Conservation (phyloP, 2,113 vertebrate species). For the Pterocles orientalis region DNA sequence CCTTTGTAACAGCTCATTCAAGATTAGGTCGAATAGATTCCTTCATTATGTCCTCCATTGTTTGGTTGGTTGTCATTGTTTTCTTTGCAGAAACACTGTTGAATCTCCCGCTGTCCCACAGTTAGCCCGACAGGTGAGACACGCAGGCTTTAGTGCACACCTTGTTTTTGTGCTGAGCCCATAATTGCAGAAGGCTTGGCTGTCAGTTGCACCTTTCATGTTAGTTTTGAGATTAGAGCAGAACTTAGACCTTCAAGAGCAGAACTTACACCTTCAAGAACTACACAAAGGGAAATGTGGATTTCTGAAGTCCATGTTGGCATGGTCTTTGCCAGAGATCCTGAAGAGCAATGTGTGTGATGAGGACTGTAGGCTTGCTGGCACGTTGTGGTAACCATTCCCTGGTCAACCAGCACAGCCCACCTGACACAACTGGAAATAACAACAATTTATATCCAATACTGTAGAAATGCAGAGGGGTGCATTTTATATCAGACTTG, state of each 20-base stretch:
- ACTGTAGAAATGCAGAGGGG: background rate
- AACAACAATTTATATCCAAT: background rate
- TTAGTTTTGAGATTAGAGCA: background rate
- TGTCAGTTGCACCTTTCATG: accelerated
- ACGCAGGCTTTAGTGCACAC: background rate
- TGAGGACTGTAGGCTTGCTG: background rate
- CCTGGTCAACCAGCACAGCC: background rate
- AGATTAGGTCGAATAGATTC: background rate
- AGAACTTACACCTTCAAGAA: background rate
- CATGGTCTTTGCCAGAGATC: background rate
- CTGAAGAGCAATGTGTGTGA: accelerated
- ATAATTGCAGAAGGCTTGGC: background rate
- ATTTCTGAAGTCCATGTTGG: background rate
- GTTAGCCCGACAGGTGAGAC: background rate
- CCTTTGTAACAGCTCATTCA: background rate
- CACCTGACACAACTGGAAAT: background rate
- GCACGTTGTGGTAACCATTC: background rate
- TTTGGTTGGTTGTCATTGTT: background rate
- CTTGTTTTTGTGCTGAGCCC: background rate
- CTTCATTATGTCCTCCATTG: background rate
- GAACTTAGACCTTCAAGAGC: background rate
- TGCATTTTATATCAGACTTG: background rate
- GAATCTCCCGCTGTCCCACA: background rate
- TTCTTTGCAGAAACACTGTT: background rate
- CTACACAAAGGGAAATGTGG: background rate